phyloP scores from a whole-genome alignment of 2,888 invertebrate genomes.

The Diadegma fenestrale region DNA sequence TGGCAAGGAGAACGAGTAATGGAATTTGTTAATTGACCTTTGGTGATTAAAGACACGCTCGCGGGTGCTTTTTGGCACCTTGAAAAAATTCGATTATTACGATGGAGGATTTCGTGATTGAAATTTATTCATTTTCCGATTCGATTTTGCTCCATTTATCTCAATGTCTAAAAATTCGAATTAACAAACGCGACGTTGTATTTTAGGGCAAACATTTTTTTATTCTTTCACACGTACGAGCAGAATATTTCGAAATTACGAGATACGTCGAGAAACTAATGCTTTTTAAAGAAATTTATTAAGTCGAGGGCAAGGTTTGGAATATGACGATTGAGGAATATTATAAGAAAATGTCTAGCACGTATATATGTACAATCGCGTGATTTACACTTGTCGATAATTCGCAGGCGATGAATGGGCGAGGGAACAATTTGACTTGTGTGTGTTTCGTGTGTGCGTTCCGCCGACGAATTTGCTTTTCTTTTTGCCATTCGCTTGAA shows the following conservation, averaged over 20 bases:
- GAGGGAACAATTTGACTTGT: slow-evolving; percentile 52
- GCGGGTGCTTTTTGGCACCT: slow-evolving; percentile 66
- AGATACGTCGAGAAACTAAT: slow-evolving; percentile 37
- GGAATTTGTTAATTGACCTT: slow-evolving; percentile 60
- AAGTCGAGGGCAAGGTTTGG: slow-evolving; percentile 9
- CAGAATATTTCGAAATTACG: slow-evolving; percentile 40
- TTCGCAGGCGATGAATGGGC: slow-evolving; percentile 53
- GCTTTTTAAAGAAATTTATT: slow-evolving; percentile 5
- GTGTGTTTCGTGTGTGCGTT: slow-evolving; percentile 55
- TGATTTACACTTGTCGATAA: slow-evolving; percentile 46
- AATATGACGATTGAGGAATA: slow-evolving; percentile 43
- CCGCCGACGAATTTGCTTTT: slow-evolving; percentile 30
- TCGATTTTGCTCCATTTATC: slow-evolving; percentile 16
- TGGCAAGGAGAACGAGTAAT: slow-evolving; percentile 33
- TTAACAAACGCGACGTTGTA: slow-evolving; percentile 12
- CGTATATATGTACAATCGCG: slow-evolving; percentile 61
- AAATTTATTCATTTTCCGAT: slow-evolving; percentile 19
- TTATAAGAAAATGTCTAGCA: slow-evolving; percentile 28
- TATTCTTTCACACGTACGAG: neutral
- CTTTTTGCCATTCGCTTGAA: neutral
- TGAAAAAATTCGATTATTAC: slow-evolving; percentile 52
- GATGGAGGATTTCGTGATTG: slow-evolving; percentile 7
- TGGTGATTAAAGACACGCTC: slow-evolving; percentile 55
- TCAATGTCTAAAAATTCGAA: slow-evolving; percentile 36
- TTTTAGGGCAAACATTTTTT: slow-evolving; percentile 33